phyloP scores from a whole-genome alignment of 1,140 invertebrate genomes.

The Euwallacea similis region DNA sequence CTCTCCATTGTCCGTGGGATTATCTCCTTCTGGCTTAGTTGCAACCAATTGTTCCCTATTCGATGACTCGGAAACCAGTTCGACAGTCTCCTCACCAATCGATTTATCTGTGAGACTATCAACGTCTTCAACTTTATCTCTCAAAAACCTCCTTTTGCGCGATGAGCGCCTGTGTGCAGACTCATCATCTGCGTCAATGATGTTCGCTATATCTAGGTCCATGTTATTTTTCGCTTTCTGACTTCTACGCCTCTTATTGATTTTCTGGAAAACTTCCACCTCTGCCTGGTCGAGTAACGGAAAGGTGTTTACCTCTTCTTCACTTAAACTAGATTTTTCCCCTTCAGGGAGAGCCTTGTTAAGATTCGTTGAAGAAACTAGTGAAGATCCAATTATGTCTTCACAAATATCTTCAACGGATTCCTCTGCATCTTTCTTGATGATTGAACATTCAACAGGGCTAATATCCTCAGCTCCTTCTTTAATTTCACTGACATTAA shows the following conservation, averaged over 20 bases:
- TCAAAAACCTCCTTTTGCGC: background rate
- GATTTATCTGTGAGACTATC: background rate
- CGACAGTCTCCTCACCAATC: background rate
- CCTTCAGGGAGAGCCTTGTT: too few species aligned
- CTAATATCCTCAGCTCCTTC: too few species aligned
- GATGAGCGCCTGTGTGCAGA: constrained; percentile 14
- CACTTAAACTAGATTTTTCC: too few species aligned
- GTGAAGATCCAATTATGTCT: too few species aligned
- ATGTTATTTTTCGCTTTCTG: constrained; percentile 22
- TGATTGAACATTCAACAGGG: background rate
- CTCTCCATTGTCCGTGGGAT: background rate
- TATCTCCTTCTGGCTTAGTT: background rate
- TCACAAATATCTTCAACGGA: background rate
- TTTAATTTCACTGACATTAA: background rate
- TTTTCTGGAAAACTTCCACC: too few species aligned
- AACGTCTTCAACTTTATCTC: background rate
- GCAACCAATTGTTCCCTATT: background rate
- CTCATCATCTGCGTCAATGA: constrained; percentile 6
- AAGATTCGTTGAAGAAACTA: too few species aligned
- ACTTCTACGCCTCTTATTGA: background rate
- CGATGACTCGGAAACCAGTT: background rate
- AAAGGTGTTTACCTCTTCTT: too few species aligned
- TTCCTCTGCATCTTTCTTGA: background rate
- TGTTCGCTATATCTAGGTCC: constrained; percentile 29
- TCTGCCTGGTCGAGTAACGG: too few species aligned